A percentile compares a stretch with the other conserved stretches of the same genome.
phyloP scores from a whole-genome alignment of 2,797 vertebrate species.

The Sternarchorhynchus goeldii region DNA sequence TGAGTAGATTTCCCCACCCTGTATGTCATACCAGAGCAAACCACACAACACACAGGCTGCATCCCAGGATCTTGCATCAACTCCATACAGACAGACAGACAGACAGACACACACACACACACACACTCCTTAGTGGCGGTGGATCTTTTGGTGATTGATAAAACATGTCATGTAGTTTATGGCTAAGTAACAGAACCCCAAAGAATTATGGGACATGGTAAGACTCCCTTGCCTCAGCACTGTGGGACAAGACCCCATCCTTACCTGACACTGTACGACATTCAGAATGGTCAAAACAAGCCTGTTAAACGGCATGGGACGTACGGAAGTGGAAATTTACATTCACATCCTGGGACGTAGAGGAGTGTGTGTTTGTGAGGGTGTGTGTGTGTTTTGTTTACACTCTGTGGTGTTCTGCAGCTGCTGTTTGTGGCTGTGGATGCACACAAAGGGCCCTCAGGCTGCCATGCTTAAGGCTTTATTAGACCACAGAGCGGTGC shows the following conservation, averaged over 20 bases:
- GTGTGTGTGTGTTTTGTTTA: constrained; percentile 32
- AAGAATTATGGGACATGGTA: constrained; percentile 40
- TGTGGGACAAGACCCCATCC: constrained; percentile 37
- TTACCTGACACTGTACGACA: constrained; percentile 27
- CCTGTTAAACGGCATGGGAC: constrained; percentile 46
- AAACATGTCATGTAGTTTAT: constrained; percentile 42
- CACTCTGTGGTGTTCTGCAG: constrained; percentile 28
- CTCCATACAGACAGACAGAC: constrained; percentile 14
- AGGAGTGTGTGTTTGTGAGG: constrained; percentile 3
- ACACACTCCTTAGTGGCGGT: neutral
- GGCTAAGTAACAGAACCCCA: constrained; percentile 33
- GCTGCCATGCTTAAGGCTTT: neutral
- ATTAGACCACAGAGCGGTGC: constrained; percentile 10
- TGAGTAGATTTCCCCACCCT: constrained; percentile 38
- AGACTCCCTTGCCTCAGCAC: constrained; percentile 43
- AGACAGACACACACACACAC: constrained; percentile 2
- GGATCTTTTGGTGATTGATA: constrained; percentile 37
- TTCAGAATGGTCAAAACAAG: neutral
- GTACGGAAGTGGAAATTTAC: constrained; percentile 7
- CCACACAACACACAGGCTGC: constrained; percentile 38
- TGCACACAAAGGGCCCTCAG: constrained; percentile 7
- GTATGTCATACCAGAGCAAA: constrained; percentile 47
- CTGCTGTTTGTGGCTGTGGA: constrained; percentile 29
- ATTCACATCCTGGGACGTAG: no score
- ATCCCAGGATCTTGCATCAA: constrained; percentile 16